phyloP scores from a whole-genome alignment of 2,888 invertebrate genomes.

The Hypercompe scribonia region DNA sequence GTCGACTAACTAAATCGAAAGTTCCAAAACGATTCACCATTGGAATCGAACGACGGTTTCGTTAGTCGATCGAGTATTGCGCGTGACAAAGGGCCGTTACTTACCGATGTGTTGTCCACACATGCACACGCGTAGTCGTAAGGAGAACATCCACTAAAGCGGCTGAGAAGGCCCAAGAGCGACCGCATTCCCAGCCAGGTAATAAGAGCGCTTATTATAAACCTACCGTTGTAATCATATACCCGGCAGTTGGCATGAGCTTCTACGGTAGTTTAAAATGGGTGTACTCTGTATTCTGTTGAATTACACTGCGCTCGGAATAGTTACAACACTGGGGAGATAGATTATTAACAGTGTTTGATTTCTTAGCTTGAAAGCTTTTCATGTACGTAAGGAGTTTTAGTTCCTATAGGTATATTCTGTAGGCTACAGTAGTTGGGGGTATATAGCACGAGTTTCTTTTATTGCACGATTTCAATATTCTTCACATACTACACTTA shows the following conservation, averaged over 20 bases:
- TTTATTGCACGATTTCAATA: conserved; percentile 75
- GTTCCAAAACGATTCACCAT: conserved; percentile 14
- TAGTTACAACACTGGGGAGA: conserved; percentile 46
- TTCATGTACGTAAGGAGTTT: conserved; percentile 40
- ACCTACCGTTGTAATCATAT: conserved; percentile 70
- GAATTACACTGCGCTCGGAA: conserved; percentile 78
- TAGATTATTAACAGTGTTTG: conserved; percentile 51
- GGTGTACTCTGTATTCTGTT: conserved; percentile 69
- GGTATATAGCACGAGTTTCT: conserved; percentile 69
- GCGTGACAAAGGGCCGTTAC: conserved; percentile 71
- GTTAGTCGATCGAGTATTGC: conserved; percentile 70
- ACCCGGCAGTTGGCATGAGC: conserved; percentile 80
- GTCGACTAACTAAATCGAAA: conserved; percentile 65
- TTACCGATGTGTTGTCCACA: conserved; percentile 86
- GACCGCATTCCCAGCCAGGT: conserved; percentile 87
- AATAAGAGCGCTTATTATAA: conserved; percentile 81
- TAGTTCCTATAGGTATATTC: conserved; percentile 52
- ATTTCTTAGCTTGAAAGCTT: conserved; percentile 52
- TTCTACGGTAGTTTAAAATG: conserved; percentile 71
- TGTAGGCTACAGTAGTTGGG: conserved; percentile 67
- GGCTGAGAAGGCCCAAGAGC: conserved; percentile 87
- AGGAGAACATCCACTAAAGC: conserved; percentile 87
- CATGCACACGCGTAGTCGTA: conserved; percentile 87
- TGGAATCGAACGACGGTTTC: conserved; percentile 39
- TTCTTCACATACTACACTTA: conserved; percentile 60